Conservation (phyloP, 2,113 vertebrate genomes). For the Chitala chitala region DNA sequence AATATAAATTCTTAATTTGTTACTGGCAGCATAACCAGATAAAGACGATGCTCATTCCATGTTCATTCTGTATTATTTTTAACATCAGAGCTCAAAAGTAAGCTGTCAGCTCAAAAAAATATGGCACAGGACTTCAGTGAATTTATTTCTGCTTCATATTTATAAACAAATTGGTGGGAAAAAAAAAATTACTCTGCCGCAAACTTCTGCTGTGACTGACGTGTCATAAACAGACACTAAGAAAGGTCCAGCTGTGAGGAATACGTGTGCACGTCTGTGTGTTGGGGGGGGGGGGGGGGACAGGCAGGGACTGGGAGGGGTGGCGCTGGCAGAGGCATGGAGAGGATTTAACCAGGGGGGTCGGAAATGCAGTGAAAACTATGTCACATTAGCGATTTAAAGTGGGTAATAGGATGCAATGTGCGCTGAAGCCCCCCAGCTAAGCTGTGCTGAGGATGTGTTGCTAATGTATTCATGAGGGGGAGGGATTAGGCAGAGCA, state of each 20-base stretch:
- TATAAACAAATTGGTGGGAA: background rate
- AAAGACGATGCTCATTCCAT: background rate
- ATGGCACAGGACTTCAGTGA: background rate
- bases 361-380: slow-evolving; percentile 67
- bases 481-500: slow-evolving; percentile 64
- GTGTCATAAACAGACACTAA: background rate
- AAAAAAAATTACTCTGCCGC: background rate
- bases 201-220: background rate
- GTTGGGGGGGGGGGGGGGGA: slow-evolving; percentile 8
- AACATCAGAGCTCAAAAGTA: too few species aligned
- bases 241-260: background rate
- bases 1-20: slow-evolving; percentile 36
- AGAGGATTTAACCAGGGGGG: slow-evolving; percentile 59
- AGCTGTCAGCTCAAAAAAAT: background rate
- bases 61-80: background rate
- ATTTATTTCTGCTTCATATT: slow-evolving; percentile 9
- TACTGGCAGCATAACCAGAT: slow-evolving; percentile 16
- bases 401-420: slow-evolving; percentile 75
- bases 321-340: slow-evolving; percentile 47
- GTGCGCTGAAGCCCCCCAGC: slow-evolving; percentile 66
- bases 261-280: background rate
- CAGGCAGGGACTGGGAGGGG: slow-evolving; percentile 35
- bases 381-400: slow-evolving; percentile 75
- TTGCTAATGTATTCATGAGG: slow-evolving; percentile 72
- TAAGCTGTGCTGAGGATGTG: slow-evolving; percentile 62